These are phyloP conservation scores for Zaprionus obscuricornis DNA, from an alignment of 2,888 invertebrate genomes.

Conservation along the genomic window DNA sequence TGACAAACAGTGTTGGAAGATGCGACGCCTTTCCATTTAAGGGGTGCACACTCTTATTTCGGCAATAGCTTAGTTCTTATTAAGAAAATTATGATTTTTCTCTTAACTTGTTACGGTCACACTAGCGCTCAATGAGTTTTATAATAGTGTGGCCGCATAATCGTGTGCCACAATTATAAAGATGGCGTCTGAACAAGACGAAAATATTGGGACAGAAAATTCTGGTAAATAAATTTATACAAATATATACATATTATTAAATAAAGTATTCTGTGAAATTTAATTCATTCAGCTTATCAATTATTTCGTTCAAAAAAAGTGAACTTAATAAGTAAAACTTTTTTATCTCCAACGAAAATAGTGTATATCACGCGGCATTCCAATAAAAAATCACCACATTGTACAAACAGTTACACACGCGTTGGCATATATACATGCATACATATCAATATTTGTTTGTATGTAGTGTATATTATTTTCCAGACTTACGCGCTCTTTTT, in stretches of 20 bases:
- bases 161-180: constrained; percentile 62
- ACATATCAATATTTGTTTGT: background rate
- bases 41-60: constrained; percentile 46
- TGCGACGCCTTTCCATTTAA: constrained; percentile 39
- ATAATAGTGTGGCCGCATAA: constrained; percentile 39
- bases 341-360: constrained; percentile 29
- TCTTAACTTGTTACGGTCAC: constrained; percentile 5
- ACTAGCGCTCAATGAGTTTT: constrained; percentile 35
- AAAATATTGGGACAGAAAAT: constrained; percentile 80
- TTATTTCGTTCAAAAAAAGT: background rate
- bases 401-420: constrained; percentile 11
- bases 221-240: constrained; percentile 70
- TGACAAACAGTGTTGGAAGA: constrained; percentile 62
- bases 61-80: no score
- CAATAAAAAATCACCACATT: constrained; percentile 34
- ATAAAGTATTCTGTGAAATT: constrained; percentile 4
- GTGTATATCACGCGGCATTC: constrained; percentile 61
- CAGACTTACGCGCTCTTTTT: constrained; percentile 17
- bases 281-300: background rate
- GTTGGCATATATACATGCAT: background rate
- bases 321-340: background rate
- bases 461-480: no score
- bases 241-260: background rate
- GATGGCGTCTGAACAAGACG: constrained; percentile 83
- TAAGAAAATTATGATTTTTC: constrained; percentile 25